Base-by-base conservation (phyloP, 35 echinoderm and acorn worm genomes). In the Diadema setosum region DNA sequence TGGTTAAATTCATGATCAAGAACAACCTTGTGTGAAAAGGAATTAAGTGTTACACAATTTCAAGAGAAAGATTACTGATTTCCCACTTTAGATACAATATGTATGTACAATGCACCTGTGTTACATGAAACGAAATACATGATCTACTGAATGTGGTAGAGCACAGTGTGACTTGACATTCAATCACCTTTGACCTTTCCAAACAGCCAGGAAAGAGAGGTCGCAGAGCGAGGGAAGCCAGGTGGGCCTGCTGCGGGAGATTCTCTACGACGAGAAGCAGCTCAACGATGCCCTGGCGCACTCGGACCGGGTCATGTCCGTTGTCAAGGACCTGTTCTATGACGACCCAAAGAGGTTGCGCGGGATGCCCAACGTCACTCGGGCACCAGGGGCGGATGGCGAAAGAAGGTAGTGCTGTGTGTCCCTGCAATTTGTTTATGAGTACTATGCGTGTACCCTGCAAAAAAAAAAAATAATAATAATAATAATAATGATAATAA, bases 251-350 rank as follows among this genome's bases (percentile, higher is more conserved):
- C 74, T 97, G 0, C 94, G 86, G 15, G 94, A 97, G 81, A 90
- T 97, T 16, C 49, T 97, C 11, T 97, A 97, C 23, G 94, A 97
- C 55, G 81, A 92, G n/a, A 75, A 78, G 11, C 90, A 92, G 48
- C 73, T 97, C n/a, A 75, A 82, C 50, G 90, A 89, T 82, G 94
- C 90, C 4, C 14, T 97, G 5, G 70, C 90, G 44, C 87, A 97
- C 42, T 85, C 86, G 0, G 94, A 97, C 46, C 61, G 87, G 49
- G 87, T 97, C 43, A 92, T 97, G 94, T 65, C 94, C 11, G 87
- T 97, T 5, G 94, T 97, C 31, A 57, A 92, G 30, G 94, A 97
- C 55, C 46, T 97, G 42, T 97, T 97, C 84, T 89, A 84, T 5
- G 94, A 97, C 78, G 94, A 97, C 35, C 94, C 90, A 12, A 92